Base-by-base conservation (phyloP, 2,113 vertebrate genomes). In the Morone saxatilis region DNA sequence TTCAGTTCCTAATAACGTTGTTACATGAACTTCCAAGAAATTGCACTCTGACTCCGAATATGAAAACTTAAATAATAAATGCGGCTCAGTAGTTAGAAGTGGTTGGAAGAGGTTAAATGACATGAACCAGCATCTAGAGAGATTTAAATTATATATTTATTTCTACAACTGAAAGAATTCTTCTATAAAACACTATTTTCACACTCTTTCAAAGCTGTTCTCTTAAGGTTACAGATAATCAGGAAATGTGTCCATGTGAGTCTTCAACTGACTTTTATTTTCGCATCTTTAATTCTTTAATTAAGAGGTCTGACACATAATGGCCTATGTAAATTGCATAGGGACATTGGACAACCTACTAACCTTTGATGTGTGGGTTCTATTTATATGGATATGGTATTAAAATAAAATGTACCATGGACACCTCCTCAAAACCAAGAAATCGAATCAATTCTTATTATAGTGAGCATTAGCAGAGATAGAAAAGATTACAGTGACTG, bases 371-470 rank as follows among this genome's bases (percentile, higher is more conserved):
- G 60, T 41, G n/a, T 41, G 41, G 62, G 31, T 51, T 51, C 65
- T 20, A 78, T 70, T 66, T 61, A 36, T n/a, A 79, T 53, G 13
- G 5, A 6, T 47, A 63, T 6, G 36, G 12, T 57, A 40, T 10
- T 57, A 40, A 48, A 50, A 70, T 67, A 4, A 9, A 56, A 56
- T 14, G 16, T 9, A 41, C 47, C 36, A 1, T n/a, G 25, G 38
- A 91, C 25, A 53, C 17, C 13, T 38, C 5, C 19, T 0, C 9
- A 43, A 92, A 92, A 90, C 91, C 86, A 86, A 83, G 79, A 90
- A 69, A 82, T 89, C 69, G 85, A 74, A 50, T 91, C 71, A 76
- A 63, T 76, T 54, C 87, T 89, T 89, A 93, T 93, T 91, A 91
- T 56, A 87, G 76, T 86, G 78, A 86, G 80, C 81, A 72, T 88